Percentiles rank a stretch among this genome's conserved stretches.
phyloP scores from a whole-genome alignment of 2,888 invertebrate genomes.

The Drosophila neotestacea region DNA sequence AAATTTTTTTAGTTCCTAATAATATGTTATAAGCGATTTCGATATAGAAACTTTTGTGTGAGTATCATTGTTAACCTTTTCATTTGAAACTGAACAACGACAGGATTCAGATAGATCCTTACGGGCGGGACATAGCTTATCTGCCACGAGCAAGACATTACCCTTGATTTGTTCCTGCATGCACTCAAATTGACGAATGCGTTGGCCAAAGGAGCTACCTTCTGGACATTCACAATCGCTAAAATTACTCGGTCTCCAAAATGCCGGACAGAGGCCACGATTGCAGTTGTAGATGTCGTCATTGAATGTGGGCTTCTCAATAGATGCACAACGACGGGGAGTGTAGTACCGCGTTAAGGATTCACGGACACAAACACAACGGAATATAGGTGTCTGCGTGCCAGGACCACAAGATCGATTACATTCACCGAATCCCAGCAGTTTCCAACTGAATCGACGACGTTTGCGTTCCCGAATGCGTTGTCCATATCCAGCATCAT shows the following conservation, averaged over 20 bases:
- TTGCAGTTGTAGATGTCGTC: conserved; percentile 89
- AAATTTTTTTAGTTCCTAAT: neutral
- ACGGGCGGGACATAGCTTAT: conserved; percentile 87
- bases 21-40: neutral
- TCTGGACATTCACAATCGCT: conserved; percentile 91
- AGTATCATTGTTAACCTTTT: neutral
- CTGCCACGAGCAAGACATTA: conserved; percentile 86
- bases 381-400: conserved; percentile 82
- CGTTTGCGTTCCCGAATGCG: conserved; percentile 85
- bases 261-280: conserved; percentile 91
- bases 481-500: conserved; percentile 57
- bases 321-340: conserved; percentile 88
- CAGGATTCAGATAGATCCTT: conserved; percentile 85
- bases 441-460: conserved; percentile 89
- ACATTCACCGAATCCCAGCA: conserved; percentile 91
- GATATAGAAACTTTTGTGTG: neutral
- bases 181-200: conserved; percentile 90
- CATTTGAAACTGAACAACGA: conserved; percentile 64
- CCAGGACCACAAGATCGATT: conserved; percentile 91
- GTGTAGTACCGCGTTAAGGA: conserved; percentile 88
- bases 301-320: conserved; percentile 87
- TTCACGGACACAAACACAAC: conserved; percentile 87
- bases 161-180: conserved; percentile 84
- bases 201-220: conserved; percentile 87
- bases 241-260: conserved; percentile 92